Evolutionary conservation across 1,140 invertebrate species (phyloP).

Genomic region (Anadara kagoshimensis): DNA sequence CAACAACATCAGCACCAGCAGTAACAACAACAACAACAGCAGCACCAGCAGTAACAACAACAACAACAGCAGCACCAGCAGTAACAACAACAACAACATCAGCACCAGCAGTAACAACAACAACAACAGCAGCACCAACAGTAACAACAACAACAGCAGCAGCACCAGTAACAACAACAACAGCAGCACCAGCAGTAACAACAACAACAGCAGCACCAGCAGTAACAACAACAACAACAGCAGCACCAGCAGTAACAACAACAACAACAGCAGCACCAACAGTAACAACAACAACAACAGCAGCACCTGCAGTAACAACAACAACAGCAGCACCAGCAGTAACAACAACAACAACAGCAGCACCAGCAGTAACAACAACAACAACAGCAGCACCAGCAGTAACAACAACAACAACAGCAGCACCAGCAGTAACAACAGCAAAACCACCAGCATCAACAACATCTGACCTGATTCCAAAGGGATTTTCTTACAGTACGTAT

Average conservation of each 20-base stretch:
- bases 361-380: not conserved
- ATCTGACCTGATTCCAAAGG: too few relatives aligned
- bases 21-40: not conserved
- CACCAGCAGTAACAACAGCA: too few relatives aligned
- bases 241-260: not conserved
- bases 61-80: not conserved
- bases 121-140: not conserved
- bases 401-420: not conserved
- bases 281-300: not conserved
- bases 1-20: slow-evolving; percentile 6
- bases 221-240: not conserved
- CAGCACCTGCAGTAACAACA: not conserved
- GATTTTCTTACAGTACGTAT: too few relatives aligned
- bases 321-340: not conserved
- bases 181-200: not conserved
- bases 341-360: not conserved
- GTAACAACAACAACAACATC: not conserved
- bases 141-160: not conserved
- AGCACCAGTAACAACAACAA: not conserved
- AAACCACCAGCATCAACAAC: too few relatives aligned
- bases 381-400: slow-evolving; percentile 3
- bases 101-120: not conserved
- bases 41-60: not conserved
- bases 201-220: not conserved
- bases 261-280: not conserved